These are phyloP conservation scores for Nasalis larvatus DNA, from an alignment of 2,113 vertebrate species.

Conservation along the genomic window DNA sequence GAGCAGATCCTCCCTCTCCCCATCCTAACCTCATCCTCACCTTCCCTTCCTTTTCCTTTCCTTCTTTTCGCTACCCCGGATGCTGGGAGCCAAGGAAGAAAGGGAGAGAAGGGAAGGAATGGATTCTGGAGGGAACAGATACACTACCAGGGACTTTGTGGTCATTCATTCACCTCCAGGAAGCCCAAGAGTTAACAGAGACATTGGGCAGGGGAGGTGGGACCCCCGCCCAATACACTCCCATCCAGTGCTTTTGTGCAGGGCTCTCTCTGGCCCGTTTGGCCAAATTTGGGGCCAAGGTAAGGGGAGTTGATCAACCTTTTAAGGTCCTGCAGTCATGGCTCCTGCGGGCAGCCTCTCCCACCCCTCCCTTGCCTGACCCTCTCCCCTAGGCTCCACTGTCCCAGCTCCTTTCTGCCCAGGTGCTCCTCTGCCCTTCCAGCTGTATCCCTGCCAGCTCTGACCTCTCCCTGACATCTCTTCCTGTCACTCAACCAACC, in stretches of 20 bases:
- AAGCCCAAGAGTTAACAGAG: not conserved
- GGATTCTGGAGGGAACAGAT: not conserved
- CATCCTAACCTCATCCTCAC: not conserved
- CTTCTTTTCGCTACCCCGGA: not conserved
- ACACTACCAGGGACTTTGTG: not conserved
- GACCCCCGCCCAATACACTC: not conserved
- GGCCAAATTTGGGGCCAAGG: not conserved
- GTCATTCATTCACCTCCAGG: not conserved
- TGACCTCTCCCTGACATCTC: not conserved
- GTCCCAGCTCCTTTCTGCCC: not conserved
- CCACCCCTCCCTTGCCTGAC: not conserved
- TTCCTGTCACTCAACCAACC: not conserved
- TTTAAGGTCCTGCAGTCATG: not conserved
- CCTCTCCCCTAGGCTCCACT: fast-evolving
- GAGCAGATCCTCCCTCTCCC: not conserved
- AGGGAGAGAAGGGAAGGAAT: slow-evolving; percentile 71
- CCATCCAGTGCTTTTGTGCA: not conserved
- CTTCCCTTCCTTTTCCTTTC: not conserved
- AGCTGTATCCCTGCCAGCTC: not conserved
- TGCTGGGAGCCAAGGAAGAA: slow-evolving; percentile 61
- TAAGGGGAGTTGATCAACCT: too few relatives aligned
- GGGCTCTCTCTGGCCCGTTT: not conserved
- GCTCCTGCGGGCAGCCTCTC: not conserved
- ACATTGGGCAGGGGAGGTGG: not conserved
- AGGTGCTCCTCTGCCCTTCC: not conserved